These are phyloP conservation scores for Carcina quercana DNA, from an alignment of 2,888 invertebrate genomes.

Conservation along the genomic window DNA sequence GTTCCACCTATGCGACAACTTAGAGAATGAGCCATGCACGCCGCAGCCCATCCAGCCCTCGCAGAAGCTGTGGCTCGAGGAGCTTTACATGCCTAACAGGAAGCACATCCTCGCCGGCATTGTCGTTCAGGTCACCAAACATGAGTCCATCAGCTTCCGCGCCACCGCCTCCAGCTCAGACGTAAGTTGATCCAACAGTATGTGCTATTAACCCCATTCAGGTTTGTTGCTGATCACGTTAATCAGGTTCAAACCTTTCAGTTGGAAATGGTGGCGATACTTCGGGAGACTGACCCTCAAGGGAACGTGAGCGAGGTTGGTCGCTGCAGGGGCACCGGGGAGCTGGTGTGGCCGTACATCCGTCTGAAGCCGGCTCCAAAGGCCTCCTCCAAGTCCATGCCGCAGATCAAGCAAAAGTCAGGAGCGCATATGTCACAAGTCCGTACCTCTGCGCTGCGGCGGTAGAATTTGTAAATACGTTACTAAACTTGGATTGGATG, in stretches of 20 bases:
- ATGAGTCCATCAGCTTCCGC: constrained; percentile 48
- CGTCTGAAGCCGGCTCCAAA: constrained; percentile 27
- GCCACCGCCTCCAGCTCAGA: constrained; percentile 42
- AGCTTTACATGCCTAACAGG: constrained; percentile 55
- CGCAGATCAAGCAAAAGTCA: too few species aligned
- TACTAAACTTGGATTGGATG: too few species aligned
- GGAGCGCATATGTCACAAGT: too few species aligned
- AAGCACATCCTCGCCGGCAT: constrained; percentile 56
- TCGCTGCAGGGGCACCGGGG: constrained; percentile 44
- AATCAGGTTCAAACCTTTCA: too few species aligned
- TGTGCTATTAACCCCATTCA: too few species aligned
- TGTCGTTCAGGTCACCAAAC: constrained; percentile 37
- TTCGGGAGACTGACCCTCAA: constrained; percentile 21
- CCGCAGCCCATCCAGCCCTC: constrained; percentile 30
- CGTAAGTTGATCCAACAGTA: too few species aligned
- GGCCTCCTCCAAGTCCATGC: too few species aligned
- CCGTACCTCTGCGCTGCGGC: too few species aligned
- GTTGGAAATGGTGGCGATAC: constrained; percentile 50
- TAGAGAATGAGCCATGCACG: constrained; percentile 27
- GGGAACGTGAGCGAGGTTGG: constrained; percentile 29
- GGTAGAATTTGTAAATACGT: too few species aligned
- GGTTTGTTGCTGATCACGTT: too few species aligned
- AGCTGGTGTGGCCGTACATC: constrained; percentile 58
- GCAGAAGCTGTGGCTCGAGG: constrained; percentile 45
- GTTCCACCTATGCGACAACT: constrained; percentile 54